phyloP scores from a whole-genome alignment of 2,888 invertebrate species.

The Rhodophaea formosa region DNA sequence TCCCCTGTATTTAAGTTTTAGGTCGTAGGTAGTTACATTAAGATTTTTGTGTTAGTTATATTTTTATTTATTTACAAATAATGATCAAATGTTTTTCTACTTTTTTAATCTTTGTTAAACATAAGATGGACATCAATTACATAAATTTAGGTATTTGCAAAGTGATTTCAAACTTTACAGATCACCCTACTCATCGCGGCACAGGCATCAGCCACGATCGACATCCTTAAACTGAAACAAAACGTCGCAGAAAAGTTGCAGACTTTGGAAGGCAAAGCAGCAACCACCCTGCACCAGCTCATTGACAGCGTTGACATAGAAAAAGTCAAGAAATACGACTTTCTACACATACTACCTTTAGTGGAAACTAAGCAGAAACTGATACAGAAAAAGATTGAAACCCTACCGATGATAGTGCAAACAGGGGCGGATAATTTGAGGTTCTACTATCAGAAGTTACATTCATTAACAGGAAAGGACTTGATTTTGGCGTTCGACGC shows the following conservation, averaged over 20 bases:
- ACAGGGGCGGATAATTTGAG: slow-evolving; percentile 29
- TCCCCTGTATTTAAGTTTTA: too few relatives aligned
- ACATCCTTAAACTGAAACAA: slow-evolving; percentile 51
- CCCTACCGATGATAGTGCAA: slow-evolving; percentile 25
- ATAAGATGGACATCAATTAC: too few relatives aligned
- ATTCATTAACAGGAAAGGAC: slow-evolving; percentile 31
- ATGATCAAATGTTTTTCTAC: too few relatives aligned
- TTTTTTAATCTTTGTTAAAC: too few relatives aligned
- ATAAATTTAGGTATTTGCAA: too few relatives aligned
- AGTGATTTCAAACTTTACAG: slow-evolving; percentile 35
- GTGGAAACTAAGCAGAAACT: slow-evolving; percentile 24
- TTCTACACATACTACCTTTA: slow-evolving; percentile 43
- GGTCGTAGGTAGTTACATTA: too few relatives aligned
- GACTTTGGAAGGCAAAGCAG: slow-evolving; percentile 35
- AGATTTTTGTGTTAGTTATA: too few relatives aligned
- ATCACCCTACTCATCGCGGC: slow-evolving; percentile 46
- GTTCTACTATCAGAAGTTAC: slow-evolving; percentile 29
- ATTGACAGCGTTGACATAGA: slow-evolving; percentile 48
- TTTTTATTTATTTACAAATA: too few relatives aligned
- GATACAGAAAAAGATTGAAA: slow-evolving; percentile 24
- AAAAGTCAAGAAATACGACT: slow-evolving; percentile 47
- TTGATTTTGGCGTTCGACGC: slow-evolving; percentile 34
- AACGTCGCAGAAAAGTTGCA: slow-evolving; percentile 45
- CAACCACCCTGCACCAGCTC: slow-evolving; percentile 38
- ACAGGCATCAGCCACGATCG: slow-evolving; percentile 51